Conservation (phyloP, 1,140 invertebrate genomes). For the Sycophila sp. region DNA sequence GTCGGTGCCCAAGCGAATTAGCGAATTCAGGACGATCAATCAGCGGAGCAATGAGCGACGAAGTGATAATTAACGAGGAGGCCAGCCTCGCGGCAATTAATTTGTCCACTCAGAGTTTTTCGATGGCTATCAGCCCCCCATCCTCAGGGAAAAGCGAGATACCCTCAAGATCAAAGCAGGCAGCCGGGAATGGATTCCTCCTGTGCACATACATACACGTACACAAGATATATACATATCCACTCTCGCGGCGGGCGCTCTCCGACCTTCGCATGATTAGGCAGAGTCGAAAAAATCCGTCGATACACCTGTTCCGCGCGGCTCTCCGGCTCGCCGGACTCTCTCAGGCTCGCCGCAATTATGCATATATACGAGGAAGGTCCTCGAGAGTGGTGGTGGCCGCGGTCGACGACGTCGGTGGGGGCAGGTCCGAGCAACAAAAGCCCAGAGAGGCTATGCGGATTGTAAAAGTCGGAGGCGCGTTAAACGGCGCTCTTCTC, state of each 20-base stretch:
- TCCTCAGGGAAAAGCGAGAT: too few species aligned
- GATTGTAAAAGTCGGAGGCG: conserved; percentile 35
- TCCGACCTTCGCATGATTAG: conserved; percentile 25
- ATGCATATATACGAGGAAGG: conserved; percentile 26
- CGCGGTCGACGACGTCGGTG: too few species aligned
- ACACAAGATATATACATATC: not conserved
- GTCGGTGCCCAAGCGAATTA: too few species aligned
- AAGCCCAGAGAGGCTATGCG: not conserved
- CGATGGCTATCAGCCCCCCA: too few species aligned
- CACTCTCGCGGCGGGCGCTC: not conserved
- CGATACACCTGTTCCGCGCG: conserved; percentile 25
- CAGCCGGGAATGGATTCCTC: not conserved
- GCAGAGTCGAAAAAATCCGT: not conserved
- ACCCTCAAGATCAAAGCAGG: too few species aligned
- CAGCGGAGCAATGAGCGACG: too few species aligned
- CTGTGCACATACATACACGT: not conserved
- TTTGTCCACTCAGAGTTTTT: too few species aligned
- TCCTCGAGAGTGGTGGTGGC: not conserved
- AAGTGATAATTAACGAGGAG: too few species aligned
- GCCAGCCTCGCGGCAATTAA: too few species aligned
- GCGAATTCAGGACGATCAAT: too few species aligned
- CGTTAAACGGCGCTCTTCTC: conserved; percentile 35
- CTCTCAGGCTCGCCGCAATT: conserved; percentile 30
- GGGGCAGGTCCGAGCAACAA: too few species aligned
- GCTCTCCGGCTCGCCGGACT: conserved; percentile 25